Evolutionary conservation across 1,140 invertebrate species (phyloP).

Genomic region (Drosophila sp.): DNA sequence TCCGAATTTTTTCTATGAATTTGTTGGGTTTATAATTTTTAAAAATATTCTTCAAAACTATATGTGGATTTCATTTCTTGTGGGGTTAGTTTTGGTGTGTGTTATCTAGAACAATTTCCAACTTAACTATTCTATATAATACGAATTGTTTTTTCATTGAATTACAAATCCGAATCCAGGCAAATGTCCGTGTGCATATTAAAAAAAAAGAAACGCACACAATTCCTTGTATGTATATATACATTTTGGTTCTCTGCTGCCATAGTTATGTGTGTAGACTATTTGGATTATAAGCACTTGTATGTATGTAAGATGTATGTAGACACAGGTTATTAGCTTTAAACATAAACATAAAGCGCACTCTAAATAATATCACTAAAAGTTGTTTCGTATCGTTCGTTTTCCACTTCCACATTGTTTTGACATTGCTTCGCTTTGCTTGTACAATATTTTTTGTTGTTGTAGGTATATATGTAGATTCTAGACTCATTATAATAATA

Average conservation of each 20-base stretch:
- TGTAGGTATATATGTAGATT: constrained; percentile 8
- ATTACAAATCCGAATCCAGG: constrained; percentile 4
- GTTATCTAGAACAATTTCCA: constrained; percentile 5
- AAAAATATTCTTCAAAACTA: background rate
- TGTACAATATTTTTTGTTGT: background rate
- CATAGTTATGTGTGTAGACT: constrained; percentile 43
- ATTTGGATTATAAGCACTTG: constrained; percentile 55
- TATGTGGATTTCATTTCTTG: background rate
- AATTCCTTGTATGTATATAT: background rate
- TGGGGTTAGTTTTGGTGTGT: background rate
- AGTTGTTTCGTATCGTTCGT: constrained; percentile 44
- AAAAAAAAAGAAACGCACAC: background rate
- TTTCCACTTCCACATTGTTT: constrained; percentile 28
- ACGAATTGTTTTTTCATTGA: constrained; percentile 1
- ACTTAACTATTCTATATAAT: constrained; percentile 7
- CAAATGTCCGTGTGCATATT: background rate
- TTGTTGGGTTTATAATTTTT: background rate
- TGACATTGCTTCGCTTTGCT: constrained; percentile 36
- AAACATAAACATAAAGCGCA: constrained; percentile 66
- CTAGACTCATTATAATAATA: constrained; percentile 2
- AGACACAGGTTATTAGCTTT: constrained; percentile 34
- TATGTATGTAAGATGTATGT: constrained; percentile 13
- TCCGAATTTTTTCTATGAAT: background rate
- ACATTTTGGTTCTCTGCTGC: constrained; percentile 10
- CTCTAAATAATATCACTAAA: constrained; percentile 82